A percentile compares a stretch with the other conserved stretches of the same genome.
Evolutionary conservation across 2,888 invertebrate genomes (phyloP).

Genomic region (Nephrocerus scutellatus): DNA sequence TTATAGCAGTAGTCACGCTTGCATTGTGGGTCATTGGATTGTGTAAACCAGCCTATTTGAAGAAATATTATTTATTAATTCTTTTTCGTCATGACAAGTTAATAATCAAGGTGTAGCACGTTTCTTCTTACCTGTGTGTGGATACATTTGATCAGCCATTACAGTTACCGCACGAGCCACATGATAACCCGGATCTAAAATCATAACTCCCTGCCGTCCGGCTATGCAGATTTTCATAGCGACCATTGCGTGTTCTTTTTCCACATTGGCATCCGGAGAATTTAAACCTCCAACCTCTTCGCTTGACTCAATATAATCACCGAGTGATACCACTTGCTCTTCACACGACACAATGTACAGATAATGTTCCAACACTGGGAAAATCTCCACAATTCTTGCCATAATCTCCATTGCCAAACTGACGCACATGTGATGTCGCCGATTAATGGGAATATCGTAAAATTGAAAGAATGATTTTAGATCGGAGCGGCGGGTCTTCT

Average conservation of each 20-base stretch:
- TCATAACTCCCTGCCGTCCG: slow-evolving; percentile 67
- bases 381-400: slow-evolving; percentile 59
- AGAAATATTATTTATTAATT: neutral
- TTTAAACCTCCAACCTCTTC: slow-evolving; percentile 50
- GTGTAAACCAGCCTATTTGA: slow-evolving; percentile 69
- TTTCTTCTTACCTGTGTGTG: slow-evolving; percentile 58
- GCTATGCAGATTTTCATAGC: slow-evolving; percentile 67
- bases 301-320: slow-evolving; percentile 53
- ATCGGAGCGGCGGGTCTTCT: slow-evolving; percentile 56
- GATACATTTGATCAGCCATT: slow-evolving; percentile 77
- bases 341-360: slow-evolving; percentile 79
- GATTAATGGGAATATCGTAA: slow-evolving; percentile 71
- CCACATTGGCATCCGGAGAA: slow-evolving; percentile 50
- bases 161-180: slow-evolving; percentile 78
- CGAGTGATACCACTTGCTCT: slow-evolving; percentile 64
- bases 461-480: slow-evolving; percentile 66
- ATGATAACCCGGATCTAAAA: slow-evolving; percentile 88
- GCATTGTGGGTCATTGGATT: slow-evolving; percentile 67
- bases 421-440: slow-evolving; percentile 79
- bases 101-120: neutral
- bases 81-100: too few relatives aligned
- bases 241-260: slow-evolving; percentile 84
- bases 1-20: slow-evolving; percentile 80
- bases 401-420: slow-evolving; percentile 78
- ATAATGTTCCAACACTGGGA: slow-evolving; percentile 60